Percentiles rank a stretch among this genome's conserved stretches.
These are phyloP conservation scores for Andricus quercusramuli DNA, from an alignment of 2,888 invertebrate species.

Conservation along the genomic window DNA sequence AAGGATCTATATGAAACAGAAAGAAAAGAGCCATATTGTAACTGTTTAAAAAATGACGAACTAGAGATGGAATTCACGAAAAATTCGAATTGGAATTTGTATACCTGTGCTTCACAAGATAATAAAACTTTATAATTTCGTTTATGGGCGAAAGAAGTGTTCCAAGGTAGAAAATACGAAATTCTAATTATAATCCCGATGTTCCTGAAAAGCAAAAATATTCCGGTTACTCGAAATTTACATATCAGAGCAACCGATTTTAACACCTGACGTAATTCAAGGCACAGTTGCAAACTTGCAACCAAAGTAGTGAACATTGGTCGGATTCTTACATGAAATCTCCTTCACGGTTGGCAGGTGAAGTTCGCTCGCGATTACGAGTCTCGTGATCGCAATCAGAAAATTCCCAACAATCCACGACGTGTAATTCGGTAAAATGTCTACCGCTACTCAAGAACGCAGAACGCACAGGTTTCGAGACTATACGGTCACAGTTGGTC, in stretches of 20 bases:
- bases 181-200: background rate
- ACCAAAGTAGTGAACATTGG: conserved; percentile 4
- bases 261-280: background rate
- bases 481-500: conserved; percentile 45
- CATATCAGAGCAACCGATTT: background rate
- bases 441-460: background rate
- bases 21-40: background rate
- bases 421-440: conserved; percentile 3
- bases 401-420: background rate
- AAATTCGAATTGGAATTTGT: background rate
- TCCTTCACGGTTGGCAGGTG: conserved; percentile 19
- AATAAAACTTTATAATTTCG: background rate
- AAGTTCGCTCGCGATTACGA: conserved; percentile 28
- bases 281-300: background rate
- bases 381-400: background rate
- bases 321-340: conserved; percentile 38
- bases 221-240: too few species aligned
- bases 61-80: background rate
- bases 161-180: background rate
- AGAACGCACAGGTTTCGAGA: conserved; percentile 33
- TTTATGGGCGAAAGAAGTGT: background rate
- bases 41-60: background rate
- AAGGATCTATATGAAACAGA: too few species aligned
- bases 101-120: background rate
- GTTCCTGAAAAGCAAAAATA: background rate